Percentiles rank a stretch among this genome's conserved stretches.
Conservation (phyloP, 1,140 invertebrate species). For the Thaumatotibia leucotreta region DNA sequence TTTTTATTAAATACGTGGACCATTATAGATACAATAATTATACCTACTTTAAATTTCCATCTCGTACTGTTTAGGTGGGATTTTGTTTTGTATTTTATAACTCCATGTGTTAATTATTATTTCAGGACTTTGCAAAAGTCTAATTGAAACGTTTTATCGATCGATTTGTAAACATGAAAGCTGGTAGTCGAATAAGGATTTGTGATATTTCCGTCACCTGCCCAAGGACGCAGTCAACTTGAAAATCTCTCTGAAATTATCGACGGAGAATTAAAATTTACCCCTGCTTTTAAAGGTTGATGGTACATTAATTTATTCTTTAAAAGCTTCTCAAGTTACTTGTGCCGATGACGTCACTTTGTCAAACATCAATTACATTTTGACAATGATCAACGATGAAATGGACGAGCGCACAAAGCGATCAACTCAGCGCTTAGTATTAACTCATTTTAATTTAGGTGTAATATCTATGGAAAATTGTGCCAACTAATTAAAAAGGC, state of each 20-base stretch:
- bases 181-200: not conserved
- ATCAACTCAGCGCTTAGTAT: not conserved
- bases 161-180: not conserved
- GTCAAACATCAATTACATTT: constrained; percentile 70
- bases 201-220: not conserved
- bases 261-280: constrained; percentile 40
- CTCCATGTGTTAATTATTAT: not conserved
- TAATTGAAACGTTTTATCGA: not conserved
- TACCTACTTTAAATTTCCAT: no score
- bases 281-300: constrained; percentile 34
- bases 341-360: constrained; percentile 63
- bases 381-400: constrained; percentile 67
- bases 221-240: not conserved
- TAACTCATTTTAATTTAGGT: not conserved
- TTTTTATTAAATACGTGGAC: constrained; percentile 11
- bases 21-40: no score
- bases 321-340: constrained; percentile 60
- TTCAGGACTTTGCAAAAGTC: not conserved
- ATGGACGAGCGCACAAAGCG: constrained; percentile 31
- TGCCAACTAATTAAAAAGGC: not conserved
- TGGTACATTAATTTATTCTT: constrained; percentile 61
- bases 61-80: no score
- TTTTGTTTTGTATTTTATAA: no score
- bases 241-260: constrained; percentile 32
- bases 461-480: not conserved